Conservation (phyloP, 1,140 invertebrate genomes). For the Latrodectus geometricus region DNA sequence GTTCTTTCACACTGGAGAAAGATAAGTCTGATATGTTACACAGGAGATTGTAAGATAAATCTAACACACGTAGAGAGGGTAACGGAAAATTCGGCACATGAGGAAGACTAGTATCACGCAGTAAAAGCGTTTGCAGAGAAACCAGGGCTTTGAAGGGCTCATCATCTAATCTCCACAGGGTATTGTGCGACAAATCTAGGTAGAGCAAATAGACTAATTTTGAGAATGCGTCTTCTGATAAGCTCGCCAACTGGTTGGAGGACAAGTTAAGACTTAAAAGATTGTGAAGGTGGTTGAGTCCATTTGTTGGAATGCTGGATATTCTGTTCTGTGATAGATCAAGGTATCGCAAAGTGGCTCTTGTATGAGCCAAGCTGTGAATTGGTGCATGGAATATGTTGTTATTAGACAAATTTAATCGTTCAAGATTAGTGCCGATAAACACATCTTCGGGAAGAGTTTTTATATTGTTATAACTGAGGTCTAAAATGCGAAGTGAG, state of each 20-base stretch:
- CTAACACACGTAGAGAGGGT: conserved; percentile 47
- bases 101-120: conserved; percentile 40
- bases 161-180: conserved; percentile 69
- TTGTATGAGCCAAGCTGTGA: conserved; percentile 7
- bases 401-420: conserved; percentile 61
- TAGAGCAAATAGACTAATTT: conserved; percentile 81
- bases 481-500: conserved; percentile 78
- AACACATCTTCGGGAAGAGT: conserved; percentile 75
- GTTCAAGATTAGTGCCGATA: conserved; percentile 51
- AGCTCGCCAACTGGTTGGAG: conserved; percentile 78
- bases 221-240: conserved; percentile 78
- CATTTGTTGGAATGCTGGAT: conserved; percentile 37
- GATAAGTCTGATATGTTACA: conserved; percentile 52
- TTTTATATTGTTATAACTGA: conserved; percentile 81
- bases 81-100: conserved; percentile 51
- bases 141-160: conserved; percentile 33
- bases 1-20: conserved; percentile 39
- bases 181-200: conserved; percentile 81
- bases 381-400: conserved; percentile 46
- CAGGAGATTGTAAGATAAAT: conserved; percentile 60
- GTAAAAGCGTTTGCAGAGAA: conserved; percentile 34
- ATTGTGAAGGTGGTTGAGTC: conserved; percentile 47
- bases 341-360: conserved; percentile 42
- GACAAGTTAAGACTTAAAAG: conserved; percentile 54
- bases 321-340: conserved; percentile 55